Evolutionary conservation across 2,888 invertebrate genomes (phyloP).

Genomic region (Calliopum simillimum): DNA sequence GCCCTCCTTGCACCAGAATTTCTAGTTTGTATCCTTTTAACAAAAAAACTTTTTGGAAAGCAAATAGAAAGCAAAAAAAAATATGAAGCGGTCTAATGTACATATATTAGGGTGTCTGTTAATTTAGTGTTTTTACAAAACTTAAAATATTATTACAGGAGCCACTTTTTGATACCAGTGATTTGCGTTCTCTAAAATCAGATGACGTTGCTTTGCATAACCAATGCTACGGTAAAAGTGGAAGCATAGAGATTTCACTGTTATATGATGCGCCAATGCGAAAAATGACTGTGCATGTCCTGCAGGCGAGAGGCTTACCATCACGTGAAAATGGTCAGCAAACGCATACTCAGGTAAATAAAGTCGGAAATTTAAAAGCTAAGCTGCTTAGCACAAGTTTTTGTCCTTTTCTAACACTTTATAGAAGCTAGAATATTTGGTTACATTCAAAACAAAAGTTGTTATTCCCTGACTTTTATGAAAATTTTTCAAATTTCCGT

Average conservation of each 20-base stretch:
- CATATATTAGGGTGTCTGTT: too few species aligned
- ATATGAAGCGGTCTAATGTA: too few species aligned
- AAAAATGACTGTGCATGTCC: conserved; percentile 91
- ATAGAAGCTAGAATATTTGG: too few species aligned
- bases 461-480: too few species aligned
- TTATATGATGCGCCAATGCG: conserved; percentile 91
- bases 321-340: conserved; percentile 76
- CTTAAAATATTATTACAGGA: conserved; percentile 65
- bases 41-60: too few species aligned
- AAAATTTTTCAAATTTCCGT: too few species aligned
- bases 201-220: conserved; percentile 68
- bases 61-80: too few species aligned
- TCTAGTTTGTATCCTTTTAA: too few species aligned
- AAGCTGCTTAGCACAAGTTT: neutral
- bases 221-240: conserved; percentile 70
- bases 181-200: conserved; percentile 65
- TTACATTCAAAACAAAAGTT: too few species aligned
- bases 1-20: too few species aligned
- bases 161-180: conserved; percentile 67
- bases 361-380: neutral
- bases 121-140: too few species aligned
- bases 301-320: conserved; percentile 87
- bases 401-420: neutral
- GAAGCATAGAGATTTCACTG: conserved; percentile 88
- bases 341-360: conserved; percentile 75